These are phyloP conservation scores for Mythimna pallens DNA, from an alignment of 2,888 invertebrate genomes.

Conservation along the genomic window DNA sequence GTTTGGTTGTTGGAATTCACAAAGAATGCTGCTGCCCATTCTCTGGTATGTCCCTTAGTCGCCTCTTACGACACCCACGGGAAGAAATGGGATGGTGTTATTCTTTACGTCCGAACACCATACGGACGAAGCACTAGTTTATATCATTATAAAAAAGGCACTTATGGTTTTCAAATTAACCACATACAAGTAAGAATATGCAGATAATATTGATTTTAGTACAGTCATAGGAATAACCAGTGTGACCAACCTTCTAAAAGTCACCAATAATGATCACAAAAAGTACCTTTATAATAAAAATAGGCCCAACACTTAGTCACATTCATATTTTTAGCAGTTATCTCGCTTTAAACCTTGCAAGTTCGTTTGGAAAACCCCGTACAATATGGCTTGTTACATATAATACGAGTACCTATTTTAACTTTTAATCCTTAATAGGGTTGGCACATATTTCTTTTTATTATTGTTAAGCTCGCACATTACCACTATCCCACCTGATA, in stretches of 20 bases:
- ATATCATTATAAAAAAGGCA: no score
- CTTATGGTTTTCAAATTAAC: background rate
- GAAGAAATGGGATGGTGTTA: no score
- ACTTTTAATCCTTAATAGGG: constrained; percentile 11
- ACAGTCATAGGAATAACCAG: constrained; percentile 22
- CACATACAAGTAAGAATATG: background rate
- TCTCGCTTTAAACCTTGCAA: constrained; percentile 3
- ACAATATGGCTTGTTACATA: constrained; percentile 13
- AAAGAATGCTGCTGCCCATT: no score
- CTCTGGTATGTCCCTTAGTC: no score
- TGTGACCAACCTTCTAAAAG: background rate
- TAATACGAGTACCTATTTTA: constrained; percentile 10
- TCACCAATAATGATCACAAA: constrained; percentile 21
- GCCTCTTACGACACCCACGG: no score
- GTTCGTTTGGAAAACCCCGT: constrained; percentile 49
- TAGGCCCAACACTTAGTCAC: constrained; percentile 11
- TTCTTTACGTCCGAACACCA: no score
- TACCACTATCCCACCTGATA: no score
- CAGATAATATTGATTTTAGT: background rate
- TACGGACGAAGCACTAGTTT: no score
- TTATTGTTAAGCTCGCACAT: no score
- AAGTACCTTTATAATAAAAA: constrained; percentile 19
- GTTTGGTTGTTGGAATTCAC: no score
- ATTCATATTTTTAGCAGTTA: constrained; percentile 15
- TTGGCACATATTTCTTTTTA: background rate